A percentile compares a stretch with the other conserved stretches of the same genome.
Conservation (phyloP, 2,888 invertebrate species). For the Yponomeuta plumbellus region DNA sequence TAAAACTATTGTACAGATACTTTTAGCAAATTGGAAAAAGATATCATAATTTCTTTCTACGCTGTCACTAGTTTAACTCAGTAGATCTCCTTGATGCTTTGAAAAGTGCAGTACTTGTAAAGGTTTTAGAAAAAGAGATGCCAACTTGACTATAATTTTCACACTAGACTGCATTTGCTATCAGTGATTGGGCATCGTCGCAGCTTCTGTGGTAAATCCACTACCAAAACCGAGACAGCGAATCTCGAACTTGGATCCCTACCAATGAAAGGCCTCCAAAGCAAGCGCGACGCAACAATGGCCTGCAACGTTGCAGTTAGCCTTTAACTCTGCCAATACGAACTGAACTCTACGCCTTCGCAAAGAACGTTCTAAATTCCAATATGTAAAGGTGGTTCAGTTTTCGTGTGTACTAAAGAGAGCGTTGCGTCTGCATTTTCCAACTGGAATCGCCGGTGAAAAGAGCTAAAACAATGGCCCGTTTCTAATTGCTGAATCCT, state of each 20-base stretch:
- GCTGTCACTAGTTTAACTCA: no score
- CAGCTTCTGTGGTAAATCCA: not conserved
- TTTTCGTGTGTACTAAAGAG: constrained; percentile 6
- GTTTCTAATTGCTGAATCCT: constrained; percentile 35
- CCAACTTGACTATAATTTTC: no score
- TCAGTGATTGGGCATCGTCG: no score
- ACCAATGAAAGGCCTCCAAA: not conserved
- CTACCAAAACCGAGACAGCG: not conserved
- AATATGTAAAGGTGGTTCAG: no score
- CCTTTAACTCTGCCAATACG: not conserved
- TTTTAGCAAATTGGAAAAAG: no score
- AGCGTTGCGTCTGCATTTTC: constrained; percentile 27
- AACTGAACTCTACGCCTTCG: no score
- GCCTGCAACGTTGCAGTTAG: not conserved
- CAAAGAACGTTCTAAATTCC: no score
- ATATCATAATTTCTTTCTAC: no score
- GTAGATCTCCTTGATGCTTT: no score
- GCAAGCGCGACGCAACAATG: not conserved
- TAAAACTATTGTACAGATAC: no score
- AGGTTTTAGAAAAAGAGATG: no score
- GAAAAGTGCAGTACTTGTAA: not conserved
- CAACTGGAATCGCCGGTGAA: constrained; percentile 47
- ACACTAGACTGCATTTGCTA: no score
- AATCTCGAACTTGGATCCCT: not conserved
- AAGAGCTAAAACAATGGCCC: constrained; percentile 51